These are phyloP conservation scores for Cantharis lateralis DNA, from an alignment of 2,888 invertebrate species.

Conservation along the genomic window DNA sequence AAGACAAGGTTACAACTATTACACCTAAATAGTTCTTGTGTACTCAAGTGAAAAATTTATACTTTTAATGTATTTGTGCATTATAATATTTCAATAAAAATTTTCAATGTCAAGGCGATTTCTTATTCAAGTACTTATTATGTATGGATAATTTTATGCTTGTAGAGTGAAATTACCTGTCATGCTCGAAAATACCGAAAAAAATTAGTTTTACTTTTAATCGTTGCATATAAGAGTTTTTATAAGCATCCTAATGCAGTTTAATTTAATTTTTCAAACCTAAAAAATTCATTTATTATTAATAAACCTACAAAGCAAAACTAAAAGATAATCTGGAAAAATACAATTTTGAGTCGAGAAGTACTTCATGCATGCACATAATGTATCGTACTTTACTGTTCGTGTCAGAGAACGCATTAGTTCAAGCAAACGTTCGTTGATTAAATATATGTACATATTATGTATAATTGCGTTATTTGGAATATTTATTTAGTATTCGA, in stretches of 20 bases:
- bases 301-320: background rate
- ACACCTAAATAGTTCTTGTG: constrained; percentile 13
- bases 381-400: background rate
- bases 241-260: background rate
- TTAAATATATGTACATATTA: background rate
- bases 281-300: background rate
- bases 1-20: constrained; percentile 18
- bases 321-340: background rate
- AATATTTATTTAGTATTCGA: background rate
- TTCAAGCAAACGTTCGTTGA: background rate
- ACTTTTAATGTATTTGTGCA: background rate
- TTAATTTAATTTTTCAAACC: background rate
- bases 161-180: background rate
- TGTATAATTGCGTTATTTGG: background rate
- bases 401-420: background rate
- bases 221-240: background rate
- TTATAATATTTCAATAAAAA: background rate
- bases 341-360: background rate
- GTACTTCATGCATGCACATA: too few relatives aligned
- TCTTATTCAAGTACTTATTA: background rate
- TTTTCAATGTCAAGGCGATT: constrained; percentile 1
- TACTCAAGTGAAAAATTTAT: constrained; percentile 23
- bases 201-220: background rate
- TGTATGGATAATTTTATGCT: background rate
- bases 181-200: background rate